A percentile compares a stretch with the other conserved stretches of the same genome.
Evolutionary conservation across 2,888 invertebrate genomes (phyloP).

Genomic region (Mesoligia furuncula): DNA sequence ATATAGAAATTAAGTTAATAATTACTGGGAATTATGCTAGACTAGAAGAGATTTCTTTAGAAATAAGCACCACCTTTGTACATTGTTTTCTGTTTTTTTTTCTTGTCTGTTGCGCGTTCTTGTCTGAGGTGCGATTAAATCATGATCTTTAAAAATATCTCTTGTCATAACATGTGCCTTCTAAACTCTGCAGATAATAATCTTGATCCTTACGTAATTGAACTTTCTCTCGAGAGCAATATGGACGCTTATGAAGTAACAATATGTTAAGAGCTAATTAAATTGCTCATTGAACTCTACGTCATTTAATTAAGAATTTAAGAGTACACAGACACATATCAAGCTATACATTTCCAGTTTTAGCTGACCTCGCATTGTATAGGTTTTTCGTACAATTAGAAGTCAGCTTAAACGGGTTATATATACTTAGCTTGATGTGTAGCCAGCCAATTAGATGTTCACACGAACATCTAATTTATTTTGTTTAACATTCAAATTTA

Average conservation of each 20-base stretch:
- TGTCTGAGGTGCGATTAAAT: too few species aligned
- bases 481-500: constrained; percentile 27
- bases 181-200: constrained; percentile 8
- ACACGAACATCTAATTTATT: constrained; percentile 6
- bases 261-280: constrained; percentile 25
- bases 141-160: background rate
- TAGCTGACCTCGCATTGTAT: background rate
- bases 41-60: too few species aligned
- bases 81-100: too few species aligned
- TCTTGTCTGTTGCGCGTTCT: too few species aligned
- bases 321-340: background rate
- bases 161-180: background rate
- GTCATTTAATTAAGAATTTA: constrained; percentile 26
- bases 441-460: too few species aligned
- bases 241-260: constrained; percentile 2
- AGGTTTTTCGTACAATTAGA: background rate
- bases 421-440: background rate
- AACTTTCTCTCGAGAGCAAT: constrained; percentile 28
- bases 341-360: background rate
- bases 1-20: too few species aligned
- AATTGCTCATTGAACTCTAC: constrained; percentile 21
- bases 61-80: too few species aligned
- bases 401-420: background rate
- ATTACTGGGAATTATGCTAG: too few species aligned
- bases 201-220: constrained; percentile 39